A percentile compares a stretch with the other conserved stretches of the same genome.
Evolutionary conservation across 1,140 invertebrate genomes (phyloP).

Genomic region (Nasonia vitripennis): DNA sequence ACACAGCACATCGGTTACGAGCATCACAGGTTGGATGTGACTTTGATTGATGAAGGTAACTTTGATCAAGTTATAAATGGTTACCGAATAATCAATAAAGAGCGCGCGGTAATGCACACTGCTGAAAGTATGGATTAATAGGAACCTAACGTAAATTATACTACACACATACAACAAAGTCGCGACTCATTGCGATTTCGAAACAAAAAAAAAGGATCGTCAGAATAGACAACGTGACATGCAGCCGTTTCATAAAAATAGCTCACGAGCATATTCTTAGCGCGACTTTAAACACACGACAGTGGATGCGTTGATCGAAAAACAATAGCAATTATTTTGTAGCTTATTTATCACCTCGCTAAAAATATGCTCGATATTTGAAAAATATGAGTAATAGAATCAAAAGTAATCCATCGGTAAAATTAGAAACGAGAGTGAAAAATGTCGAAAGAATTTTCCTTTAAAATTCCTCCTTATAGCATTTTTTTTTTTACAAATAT

Average conservation of each 20-base stretch:
- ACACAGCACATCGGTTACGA: background rate
- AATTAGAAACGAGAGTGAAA: background rate
- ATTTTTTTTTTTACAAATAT: background rate
- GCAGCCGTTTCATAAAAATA: background rate
- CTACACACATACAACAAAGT: background rate
- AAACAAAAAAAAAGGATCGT: background rate
- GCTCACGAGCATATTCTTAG: background rate
- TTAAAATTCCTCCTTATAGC: background rate
- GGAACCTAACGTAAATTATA: background rate
- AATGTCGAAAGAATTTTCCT: conserved; percentile 2
- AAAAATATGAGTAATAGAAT: background rate
- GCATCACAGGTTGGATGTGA: conserved; percentile 2
- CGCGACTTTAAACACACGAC: background rate
- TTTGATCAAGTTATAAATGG: background rate
- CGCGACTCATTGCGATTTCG: background rate
- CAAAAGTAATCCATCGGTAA: background rate
- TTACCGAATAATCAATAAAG: conserved; percentile 7
- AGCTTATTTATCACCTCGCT: background rate
- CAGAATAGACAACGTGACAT: background rate
- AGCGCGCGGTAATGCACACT: background rate
- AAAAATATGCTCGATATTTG: background rate
- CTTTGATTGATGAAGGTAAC: conserved; percentile 14
- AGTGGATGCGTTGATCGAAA: background rate
- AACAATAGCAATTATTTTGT: background rate
- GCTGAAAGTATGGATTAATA: background rate